Conservation (phyloP, 2,797 vertebrate genomes). For the Chrysolophus pictus region DNA sequence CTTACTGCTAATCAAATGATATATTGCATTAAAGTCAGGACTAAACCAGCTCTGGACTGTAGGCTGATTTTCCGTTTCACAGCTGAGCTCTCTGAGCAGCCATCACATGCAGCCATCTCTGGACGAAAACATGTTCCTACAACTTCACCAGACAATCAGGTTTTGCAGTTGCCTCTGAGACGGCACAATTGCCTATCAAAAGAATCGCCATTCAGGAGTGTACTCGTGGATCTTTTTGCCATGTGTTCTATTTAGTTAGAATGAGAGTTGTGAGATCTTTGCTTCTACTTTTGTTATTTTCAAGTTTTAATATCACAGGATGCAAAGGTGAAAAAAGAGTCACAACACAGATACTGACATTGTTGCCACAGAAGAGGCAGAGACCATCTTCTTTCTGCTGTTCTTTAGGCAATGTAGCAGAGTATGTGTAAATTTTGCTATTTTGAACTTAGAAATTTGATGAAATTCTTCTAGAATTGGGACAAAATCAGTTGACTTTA, state of each 20-base stretch:
- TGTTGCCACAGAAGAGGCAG: not conserved
- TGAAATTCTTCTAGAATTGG: not conserved
- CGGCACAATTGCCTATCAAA: not conserved
- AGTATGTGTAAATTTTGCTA: not conserved
- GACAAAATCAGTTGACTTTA: not conserved
- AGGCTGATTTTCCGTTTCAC: not conserved
- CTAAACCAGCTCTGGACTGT: not conserved
- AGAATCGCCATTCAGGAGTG: rapidly evolving
- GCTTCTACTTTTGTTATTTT: not conserved
- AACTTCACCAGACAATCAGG: not conserved
- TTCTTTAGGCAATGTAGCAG: not conserved
- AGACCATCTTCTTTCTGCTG: not conserved
- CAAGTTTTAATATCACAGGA: not conserved
- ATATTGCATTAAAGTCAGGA: not conserved
- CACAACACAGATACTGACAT: rapidly evolving
- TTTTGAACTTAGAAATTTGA: not conserved
- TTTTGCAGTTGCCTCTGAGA: not conserved
- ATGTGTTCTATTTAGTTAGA: not conserved
- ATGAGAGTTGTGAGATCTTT: not conserved
- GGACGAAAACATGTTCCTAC: not conserved
- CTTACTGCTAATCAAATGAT: not conserved
- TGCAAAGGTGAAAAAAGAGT: not conserved
- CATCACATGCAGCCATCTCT: not conserved
- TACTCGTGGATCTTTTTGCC: not conserved
- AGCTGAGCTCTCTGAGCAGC: not conserved